Evolutionary conservation across 30 jellyfish, hydroid and myxozoan genomes (phyloP).

Genomic region (Phacellophora camtschatica): DNA sequence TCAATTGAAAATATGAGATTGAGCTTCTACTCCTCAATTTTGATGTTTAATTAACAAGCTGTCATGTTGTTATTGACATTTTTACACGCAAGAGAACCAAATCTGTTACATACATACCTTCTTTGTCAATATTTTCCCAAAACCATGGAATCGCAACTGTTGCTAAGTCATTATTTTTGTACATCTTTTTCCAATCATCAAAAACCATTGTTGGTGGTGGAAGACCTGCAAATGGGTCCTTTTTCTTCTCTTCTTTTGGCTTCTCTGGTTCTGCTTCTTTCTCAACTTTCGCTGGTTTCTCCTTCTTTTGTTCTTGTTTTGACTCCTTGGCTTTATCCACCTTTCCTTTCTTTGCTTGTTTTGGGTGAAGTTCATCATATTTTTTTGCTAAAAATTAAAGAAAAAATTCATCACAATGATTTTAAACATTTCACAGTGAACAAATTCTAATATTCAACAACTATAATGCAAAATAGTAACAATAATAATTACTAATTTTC

Average conservation of each 20-base stretch:
- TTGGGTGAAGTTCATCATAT: constrained; percentile 87
- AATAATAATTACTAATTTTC: too few relatives aligned
- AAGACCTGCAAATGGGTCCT: constrained; percentile 83
- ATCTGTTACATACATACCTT: constrained; percentile 13
- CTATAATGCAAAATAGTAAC: too few relatives aligned
- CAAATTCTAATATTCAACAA: too few relatives aligned
- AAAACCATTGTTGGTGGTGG: constrained; percentile 81
- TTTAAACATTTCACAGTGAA: too few relatives aligned
- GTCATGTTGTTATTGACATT: too few relatives aligned
- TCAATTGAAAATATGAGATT: too few relatives aligned
- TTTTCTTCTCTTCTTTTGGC: constrained; percentile 53
- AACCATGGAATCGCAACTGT: constrained; percentile 87
- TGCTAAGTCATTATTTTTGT: constrained; percentile 69
- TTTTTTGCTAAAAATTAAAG: constrained; percentile 62
- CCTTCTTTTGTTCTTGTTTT: constrained; percentile 21
- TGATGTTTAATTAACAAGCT: too few relatives aligned
- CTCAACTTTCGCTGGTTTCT: constrained; percentile 5
- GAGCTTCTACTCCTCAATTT: too few relatives aligned
- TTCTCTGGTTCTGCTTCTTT: constrained; percentile 27
- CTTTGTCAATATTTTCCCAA: constrained; percentile 82
- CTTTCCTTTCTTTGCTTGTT: constrained; percentile 66
- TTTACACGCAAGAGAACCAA: background rate
- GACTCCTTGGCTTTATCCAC: background rate
- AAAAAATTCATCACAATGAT: too few relatives aligned
- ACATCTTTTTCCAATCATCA: constrained; percentile 91